These are phyloP conservation scores for Pterostichus niger DNA, from an alignment of 2,888 invertebrate species.

Conservation along the genomic window DNA sequence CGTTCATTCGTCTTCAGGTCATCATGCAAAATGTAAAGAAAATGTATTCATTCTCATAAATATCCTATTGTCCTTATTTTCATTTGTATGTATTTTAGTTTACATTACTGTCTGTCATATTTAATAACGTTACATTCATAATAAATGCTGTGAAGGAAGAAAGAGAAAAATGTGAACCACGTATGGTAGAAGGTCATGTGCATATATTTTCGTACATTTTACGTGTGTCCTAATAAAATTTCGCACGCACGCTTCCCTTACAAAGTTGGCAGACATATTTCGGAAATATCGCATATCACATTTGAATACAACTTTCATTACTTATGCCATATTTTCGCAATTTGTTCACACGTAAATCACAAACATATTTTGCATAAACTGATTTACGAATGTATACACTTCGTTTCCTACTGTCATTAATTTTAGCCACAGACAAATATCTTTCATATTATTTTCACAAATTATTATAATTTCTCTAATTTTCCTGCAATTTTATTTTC, in stretches of 20 bases:
- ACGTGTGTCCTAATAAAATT: conserved; percentile 50
- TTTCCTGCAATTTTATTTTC: too few species aligned
- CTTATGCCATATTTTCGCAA: conserved; percentile 39
- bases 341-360: conserved; percentile 31
- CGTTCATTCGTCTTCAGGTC: conserved; percentile 6
- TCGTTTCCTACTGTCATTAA: conserved; percentile 29
- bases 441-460: neutral
- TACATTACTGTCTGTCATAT: too few species aligned
- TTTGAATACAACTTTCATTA: conserved; percentile 24
- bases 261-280: conserved; percentile 27
- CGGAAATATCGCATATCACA: conserved; percentile 48
- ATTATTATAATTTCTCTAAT: too few species aligned
- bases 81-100: neutral
- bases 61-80: neutral
- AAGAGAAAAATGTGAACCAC: conserved; percentile 22
- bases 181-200: conserved; percentile 35
- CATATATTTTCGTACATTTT: conserved; percentile 46
- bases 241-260: conserved; percentile 37
- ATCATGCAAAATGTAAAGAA: conserved; percentile 43
- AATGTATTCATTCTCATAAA: neutral
- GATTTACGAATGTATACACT: neutral
- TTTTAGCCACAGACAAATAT: conserved; percentile 6
- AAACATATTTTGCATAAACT: conserved; percentile 34
- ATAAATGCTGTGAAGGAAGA: neutral
- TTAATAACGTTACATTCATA: conserved; percentile 19